Conservation (phyloP, 37 sponge, comb jelly and placozoan species). For the Crambe crambe region DNA sequence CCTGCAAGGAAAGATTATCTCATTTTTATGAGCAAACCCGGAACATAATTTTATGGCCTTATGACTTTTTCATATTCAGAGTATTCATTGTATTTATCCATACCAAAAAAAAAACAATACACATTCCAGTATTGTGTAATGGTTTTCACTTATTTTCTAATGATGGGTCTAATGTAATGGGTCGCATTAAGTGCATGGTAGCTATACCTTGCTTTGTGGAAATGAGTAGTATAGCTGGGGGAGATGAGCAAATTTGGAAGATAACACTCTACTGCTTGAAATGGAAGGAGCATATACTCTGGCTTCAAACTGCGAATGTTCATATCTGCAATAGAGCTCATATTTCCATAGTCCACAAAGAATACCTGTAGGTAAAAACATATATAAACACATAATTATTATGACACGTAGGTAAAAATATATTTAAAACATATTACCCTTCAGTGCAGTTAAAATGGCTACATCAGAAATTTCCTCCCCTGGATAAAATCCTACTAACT, state of each 20-base stretch:
- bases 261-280: constrained; percentile 65
- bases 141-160: too few species aligned
- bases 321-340: neutral
- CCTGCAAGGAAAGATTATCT: neutral
- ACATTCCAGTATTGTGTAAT: too few species aligned
- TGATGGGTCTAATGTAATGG: too few species aligned
- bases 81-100: too few species aligned
- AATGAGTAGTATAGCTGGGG: neutral
- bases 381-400: neutral
- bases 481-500: neutral
- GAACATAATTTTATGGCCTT: too few species aligned
- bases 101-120: too few species aligned
- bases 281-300: constrained; percentile 48
- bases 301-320: constrained; percentile 32
- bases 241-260: constrained; percentile 17
- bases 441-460: neutral
- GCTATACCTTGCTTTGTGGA: neutral
- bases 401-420: neutral
- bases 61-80: too few species aligned
- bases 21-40: neutral
- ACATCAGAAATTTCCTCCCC: neutral
- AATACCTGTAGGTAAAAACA: constrained; percentile 34
- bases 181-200: too few species aligned
- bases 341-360: constrained; percentile 62
- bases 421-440: neutral